Conservation (phyloP, 2,113 vertebrate genomes). For the Bungarus multicinctus region DNA sequence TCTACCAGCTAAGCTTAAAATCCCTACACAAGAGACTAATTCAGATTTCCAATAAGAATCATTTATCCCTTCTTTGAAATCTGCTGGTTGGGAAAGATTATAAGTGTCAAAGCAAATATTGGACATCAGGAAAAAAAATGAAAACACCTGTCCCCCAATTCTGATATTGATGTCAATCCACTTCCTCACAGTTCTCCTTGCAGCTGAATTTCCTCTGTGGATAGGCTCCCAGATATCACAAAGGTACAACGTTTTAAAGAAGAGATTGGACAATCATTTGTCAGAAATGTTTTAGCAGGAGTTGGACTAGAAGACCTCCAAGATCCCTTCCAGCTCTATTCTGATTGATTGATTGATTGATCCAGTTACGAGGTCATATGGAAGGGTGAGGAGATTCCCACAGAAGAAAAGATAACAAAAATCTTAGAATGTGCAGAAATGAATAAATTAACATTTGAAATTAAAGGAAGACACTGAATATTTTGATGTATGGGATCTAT, state of each 20-base stretch:
- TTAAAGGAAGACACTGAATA: too few relatives aligned
- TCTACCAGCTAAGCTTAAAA: not conserved
- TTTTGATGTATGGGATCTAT: too few relatives aligned
- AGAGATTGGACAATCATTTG: too few relatives aligned
- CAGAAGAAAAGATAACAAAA: too few relatives aligned
- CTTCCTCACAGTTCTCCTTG: not conserved
- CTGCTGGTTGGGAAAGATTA: not conserved
- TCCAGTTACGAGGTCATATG: too few relatives aligned
- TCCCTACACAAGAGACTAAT: not conserved
- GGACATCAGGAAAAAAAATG: not conserved
- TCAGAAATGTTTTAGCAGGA: too few relatives aligned
- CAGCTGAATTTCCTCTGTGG: not conserved
- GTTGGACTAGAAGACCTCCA: too few relatives aligned
- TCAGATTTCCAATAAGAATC: not conserved
- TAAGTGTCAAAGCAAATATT: not conserved
- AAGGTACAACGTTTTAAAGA: not conserved
- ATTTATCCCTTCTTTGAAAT: not conserved
- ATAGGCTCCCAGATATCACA: not conserved
- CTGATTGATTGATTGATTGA: too few relatives aligned
- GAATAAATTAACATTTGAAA: too few relatives aligned
- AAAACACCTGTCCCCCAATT: not conserved
- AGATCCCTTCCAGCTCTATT: too few relatives aligned
- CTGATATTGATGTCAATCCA: not conserved
- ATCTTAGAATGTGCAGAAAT: too few relatives aligned
- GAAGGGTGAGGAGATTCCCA: too few relatives aligned